Base-by-base conservation (phyloP, 2,113 vertebrate genomes). In the Saccopteryx bilineata region DNA sequence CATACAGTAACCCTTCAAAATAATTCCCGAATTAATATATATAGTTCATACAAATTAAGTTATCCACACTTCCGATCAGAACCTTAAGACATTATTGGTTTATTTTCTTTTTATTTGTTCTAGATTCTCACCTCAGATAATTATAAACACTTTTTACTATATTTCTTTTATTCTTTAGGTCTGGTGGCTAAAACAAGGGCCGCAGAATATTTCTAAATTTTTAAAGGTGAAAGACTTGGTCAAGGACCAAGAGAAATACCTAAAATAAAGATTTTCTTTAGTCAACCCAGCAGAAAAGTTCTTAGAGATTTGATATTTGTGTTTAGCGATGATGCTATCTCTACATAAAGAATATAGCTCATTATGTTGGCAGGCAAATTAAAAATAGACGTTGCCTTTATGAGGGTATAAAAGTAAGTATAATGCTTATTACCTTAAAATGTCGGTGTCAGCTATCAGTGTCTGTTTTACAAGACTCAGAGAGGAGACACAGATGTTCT, bases 401-500 rank as follows among this genome's bases (percentile, higher is more conserved):
- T 48, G 93, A 92, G 68, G 80, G 28, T 54, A 81, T 95, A 96
- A 96, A 96, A 92, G 93, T 96, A 95, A 96, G 88, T 58, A 54
- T 46, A 74, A 87, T 68, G 69, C 84, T 96, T 95, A 93, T 95
- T 95, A 94, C 95, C 72, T 94, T 94, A 84, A 95, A 97, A 94
- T 88, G 81, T 88, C 89, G 92, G 83, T 96, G 90, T 96, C 93
- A 90, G 92, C 90, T 95, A 88, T 93, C 28, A 85, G 72, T 75
- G 80, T 87, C 90, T 96, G n/a, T 87, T 96, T 96, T 92, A 90
- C 26, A 96, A 96, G 93, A 65, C 85, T 39, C 50, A 12, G 84
- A 68, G 80, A 84, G 81, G 82, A 93, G 80, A 94, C 72, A 86
- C 93, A 97, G 96, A 95, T 96, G 95, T 92, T 96, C 84, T 93